Conservation (phyloP, 1,140 invertebrate species). For the Adoxophyes honmai region DNA sequence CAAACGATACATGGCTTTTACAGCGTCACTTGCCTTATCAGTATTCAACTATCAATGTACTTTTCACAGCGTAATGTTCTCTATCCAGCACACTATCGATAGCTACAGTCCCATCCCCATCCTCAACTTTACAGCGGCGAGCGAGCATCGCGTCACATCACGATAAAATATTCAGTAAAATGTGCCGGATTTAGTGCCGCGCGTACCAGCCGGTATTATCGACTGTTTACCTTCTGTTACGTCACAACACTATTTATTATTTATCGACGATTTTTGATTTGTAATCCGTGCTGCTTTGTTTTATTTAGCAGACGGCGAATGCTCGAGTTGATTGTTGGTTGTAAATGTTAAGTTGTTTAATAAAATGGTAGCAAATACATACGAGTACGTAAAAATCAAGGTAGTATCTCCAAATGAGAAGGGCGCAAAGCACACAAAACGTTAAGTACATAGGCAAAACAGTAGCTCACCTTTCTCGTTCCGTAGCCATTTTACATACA, state of each 20-base stretch:
- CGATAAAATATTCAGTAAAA: slow-evolving; percentile 41
- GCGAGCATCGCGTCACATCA: slow-evolving; percentile 21
- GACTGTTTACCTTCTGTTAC: slow-evolving; percentile 26
- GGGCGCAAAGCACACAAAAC: too few relatives aligned
- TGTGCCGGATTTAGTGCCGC: slow-evolving; percentile 34
- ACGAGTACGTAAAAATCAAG: too few relatives aligned
- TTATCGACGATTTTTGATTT: slow-evolving; percentile 1
- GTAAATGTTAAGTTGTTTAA: not conserved
- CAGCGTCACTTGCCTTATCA: too few relatives aligned
- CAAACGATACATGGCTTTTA: too few relatives aligned
- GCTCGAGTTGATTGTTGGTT: not conserved
- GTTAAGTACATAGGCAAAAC: too few relatives aligned
- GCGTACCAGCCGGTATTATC: slow-evolving; percentile 22
- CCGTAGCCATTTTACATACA: too few relatives aligned
- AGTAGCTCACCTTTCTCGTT: too few relatives aligned
- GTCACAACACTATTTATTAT: slow-evolving; percentile 7
- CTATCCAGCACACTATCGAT: too few relatives aligned
- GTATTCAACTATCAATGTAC: slow-evolving; percentile 12
- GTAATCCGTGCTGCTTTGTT: slow-evolving; percentile 27
- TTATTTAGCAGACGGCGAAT: slow-evolving; percentile 33
- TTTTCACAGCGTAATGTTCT: not conserved
- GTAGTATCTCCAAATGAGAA: too few relatives aligned
- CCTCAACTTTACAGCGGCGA: slow-evolving; percentile 24
- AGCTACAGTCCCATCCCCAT: slow-evolving; percentile 26
- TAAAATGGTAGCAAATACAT: too few relatives aligned